A percentile compares a stretch with the other conserved stretches of the same genome.
These are phyloP conservation scores for Nasonia vitripennis DNA, from an alignment of 1,140 invertebrate species.

Conservation along the genomic window DNA sequence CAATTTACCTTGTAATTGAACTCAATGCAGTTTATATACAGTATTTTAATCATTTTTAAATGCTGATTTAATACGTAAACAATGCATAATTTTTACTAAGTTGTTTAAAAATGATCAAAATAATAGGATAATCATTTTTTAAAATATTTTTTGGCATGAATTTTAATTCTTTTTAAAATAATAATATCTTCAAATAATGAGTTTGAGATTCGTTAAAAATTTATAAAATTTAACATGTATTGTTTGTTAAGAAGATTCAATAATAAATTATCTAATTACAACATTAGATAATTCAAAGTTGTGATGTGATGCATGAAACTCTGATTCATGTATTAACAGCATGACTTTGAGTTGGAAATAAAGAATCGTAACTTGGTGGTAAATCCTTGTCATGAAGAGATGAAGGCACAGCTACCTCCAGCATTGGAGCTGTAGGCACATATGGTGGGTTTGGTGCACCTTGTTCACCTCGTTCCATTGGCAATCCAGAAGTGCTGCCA, in stretches of 20 bases:
- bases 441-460: constrained; percentile 42
- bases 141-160: constrained; percentile 3
- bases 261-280: constrained; percentile 65
- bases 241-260: neutral
- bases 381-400: constrained; percentile 69
- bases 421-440: constrained; percentile 66
- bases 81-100: neutral
- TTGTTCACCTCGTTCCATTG: constrained; percentile 52
- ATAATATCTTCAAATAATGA: neutral
- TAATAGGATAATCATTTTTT: neutral
- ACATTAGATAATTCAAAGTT: constrained; percentile 64
- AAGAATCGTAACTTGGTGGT: constrained; percentile 72
- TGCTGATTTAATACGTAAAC: neutral
- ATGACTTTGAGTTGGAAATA: constrained; percentile 63
- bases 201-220: constrained; percentile 26
- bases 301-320: constrained; percentile 15
- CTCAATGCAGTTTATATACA: neutral
- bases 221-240: constrained; percentile 45
- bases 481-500: constrained; percentile 50
- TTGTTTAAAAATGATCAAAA: constrained; percentile 23
- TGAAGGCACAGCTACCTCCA: constrained; percentile 64
- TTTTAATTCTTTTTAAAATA: constrained; percentile 2
- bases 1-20: neutral
- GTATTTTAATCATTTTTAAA: neutral
- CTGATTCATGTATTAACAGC: constrained; percentile 18